Percentiles rank a stretch among this genome's conserved stretches.
Conservation (phyloP, 2,113 vertebrate species). For the Clupea harengus region DNA sequence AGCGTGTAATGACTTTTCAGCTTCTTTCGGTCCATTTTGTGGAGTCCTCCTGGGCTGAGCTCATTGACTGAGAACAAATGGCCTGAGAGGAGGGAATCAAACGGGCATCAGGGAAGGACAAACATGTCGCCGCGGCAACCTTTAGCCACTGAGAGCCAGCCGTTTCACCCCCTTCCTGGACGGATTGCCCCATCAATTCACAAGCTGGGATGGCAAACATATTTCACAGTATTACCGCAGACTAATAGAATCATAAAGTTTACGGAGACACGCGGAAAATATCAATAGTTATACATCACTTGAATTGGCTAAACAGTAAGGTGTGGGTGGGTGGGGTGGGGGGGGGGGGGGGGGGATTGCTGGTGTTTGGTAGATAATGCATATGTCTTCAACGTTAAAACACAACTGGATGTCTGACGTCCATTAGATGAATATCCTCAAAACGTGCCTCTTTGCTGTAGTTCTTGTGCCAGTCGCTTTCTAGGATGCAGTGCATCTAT, state of each 20-base stretch:
- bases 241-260: neutral
- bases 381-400: neutral
- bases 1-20: conserved; percentile 72
- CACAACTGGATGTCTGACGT: too few relatives aligned
- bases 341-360: neutral
- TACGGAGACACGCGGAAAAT: neutral
- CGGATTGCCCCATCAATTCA: neutral
- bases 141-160: neutral
- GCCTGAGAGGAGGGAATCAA: neutral
- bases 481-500: neutral
- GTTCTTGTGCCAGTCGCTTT: neutral
- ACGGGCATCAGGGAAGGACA: neutral
- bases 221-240: neutral
- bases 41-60: conserved; percentile 20
- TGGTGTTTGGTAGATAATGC: neutral
- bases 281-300: neutral
- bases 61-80: conserved; percentile 18
- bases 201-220: neutral
- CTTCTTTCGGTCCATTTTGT: conserved; percentile 57
- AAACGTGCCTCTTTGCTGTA: neutral
- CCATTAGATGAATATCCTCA: neutral
- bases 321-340: conserved; percentile 13
- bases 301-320: neutral
- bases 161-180: neutral
- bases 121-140: conserved; percentile 11